Conservation (phyloP, 2,113 vertebrate genomes). For the Tragulus kanchil region DNA sequence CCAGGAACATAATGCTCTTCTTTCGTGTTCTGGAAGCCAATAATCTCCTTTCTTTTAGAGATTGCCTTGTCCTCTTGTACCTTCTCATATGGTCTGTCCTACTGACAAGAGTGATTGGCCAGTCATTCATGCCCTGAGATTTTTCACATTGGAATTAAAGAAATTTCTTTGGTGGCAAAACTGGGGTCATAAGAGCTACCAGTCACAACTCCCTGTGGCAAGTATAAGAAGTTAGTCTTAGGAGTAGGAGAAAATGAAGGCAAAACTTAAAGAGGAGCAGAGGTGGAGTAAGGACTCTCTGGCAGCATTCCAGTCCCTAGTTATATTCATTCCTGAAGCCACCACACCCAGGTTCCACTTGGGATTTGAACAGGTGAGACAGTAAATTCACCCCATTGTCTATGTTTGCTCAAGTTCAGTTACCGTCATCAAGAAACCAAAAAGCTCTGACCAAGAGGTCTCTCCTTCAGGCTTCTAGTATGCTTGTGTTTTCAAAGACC, state of each 20-base stretch:
- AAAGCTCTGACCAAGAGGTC: not conserved
- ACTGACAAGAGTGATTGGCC: not conserved
- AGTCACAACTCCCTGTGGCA: not conserved
- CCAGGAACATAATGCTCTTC: not conserved
- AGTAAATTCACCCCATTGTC: not conserved
- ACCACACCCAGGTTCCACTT: not conserved
- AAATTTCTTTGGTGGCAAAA: not conserved
- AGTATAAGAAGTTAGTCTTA: not conserved
- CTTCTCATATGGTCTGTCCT: not conserved
- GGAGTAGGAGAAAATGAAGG: not conserved
- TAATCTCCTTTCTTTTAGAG: not conserved
- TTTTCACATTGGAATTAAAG: slow-evolving; percentile 15
- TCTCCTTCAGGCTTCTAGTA: not conserved
- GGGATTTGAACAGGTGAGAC: not conserved
- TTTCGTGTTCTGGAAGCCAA: not conserved
- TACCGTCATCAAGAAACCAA: not conserved
- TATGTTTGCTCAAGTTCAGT: not conserved
- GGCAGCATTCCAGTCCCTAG: not conserved
- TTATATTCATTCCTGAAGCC: not conserved
- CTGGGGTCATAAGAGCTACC: not conserved
- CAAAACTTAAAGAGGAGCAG: not conserved
- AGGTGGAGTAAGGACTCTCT: too few species aligned
- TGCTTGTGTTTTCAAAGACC: not conserved
- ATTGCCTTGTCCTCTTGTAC: not conserved
- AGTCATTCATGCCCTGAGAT: not conserved